phyloP scores from a whole-genome alignment of 2,113 vertebrate genomes.

The Hyperopisus bebe region DNA sequence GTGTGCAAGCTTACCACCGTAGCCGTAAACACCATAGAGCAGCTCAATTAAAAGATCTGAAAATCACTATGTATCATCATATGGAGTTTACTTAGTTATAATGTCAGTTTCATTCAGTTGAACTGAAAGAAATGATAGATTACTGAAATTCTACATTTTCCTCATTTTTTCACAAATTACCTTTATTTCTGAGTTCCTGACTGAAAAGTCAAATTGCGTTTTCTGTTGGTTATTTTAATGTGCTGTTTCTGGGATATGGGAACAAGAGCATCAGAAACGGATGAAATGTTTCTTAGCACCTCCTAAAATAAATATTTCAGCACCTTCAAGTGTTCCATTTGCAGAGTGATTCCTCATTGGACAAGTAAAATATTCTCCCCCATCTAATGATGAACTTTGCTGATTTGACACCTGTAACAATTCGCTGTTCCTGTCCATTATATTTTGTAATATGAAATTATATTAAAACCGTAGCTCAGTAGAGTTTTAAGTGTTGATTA shows the following conservation, averaged over 20 bases:
- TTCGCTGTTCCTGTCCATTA: neutral
- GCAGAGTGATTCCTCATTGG: slow-evolving; percentile 6
- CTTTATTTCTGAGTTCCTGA: neutral
- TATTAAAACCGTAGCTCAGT: neutral
- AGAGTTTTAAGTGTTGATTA: slow-evolving; percentile 39
- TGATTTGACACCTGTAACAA: neutral
- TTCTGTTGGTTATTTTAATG: neutral
- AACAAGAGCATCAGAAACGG: neutral
- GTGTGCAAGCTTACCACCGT: neutral
- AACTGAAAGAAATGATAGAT: neutral
- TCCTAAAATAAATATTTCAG: slow-evolving; percentile 1
- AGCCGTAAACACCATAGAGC: neutral
- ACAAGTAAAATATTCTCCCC: neutral
- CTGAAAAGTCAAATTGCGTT: neutral
- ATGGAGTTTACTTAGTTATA: neutral
- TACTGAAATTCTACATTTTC: neutral
- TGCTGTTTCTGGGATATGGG: neutral
- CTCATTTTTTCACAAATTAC: neutral
- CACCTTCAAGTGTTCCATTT: slow-evolving; percentile 11
- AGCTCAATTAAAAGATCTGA: neutral
- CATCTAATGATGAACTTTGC: neutral
- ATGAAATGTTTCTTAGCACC: neutral
- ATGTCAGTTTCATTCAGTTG: neutral
- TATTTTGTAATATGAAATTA: neutral
- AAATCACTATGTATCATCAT: neutral